A percentile compares a stretch with the other conserved stretches of the same genome.
Evolutionary conservation across 1,140 invertebrate genomes (phyloP).

Genomic region (Cydia splendana): DNA sequence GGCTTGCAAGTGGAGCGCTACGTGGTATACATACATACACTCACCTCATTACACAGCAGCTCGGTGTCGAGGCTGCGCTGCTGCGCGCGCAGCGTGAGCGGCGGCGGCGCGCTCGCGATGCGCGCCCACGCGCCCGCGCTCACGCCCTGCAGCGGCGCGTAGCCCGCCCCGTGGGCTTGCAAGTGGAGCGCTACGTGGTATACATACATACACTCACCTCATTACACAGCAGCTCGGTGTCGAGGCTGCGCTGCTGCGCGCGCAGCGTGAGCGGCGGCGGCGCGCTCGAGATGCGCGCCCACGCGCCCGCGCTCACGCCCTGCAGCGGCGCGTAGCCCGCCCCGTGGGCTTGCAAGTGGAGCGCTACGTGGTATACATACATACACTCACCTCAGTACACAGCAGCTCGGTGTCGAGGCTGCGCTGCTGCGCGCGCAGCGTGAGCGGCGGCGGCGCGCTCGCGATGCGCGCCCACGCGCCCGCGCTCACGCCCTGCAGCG

Average conservation of each 20-base stretch:
- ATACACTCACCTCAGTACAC: too few species aligned
- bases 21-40: too few species aligned
- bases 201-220: constrained; percentile 71
- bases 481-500: constrained; percentile 66
- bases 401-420: constrained; percentile 75
- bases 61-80: constrained; percentile 76
- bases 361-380: too few species aligned
- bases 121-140: constrained; percentile 66
- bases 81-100: constrained; percentile 63
- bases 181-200: too few species aligned
- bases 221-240: too few species aligned
- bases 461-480: constrained; percentile 64
- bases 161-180: constrained; percentile 71
- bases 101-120: constrained; percentile 39
- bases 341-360: too few species aligned
- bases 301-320: too few species aligned
- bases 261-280: too few species aligned
- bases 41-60: constrained; percentile 74
- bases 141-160: constrained; percentile 67
- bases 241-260: too few species aligned
- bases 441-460: constrained; percentile 45
- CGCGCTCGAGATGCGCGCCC: too few species aligned
- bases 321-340: too few species aligned
- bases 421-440: constrained; percentile 67
- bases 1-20: too few species aligned